Evolutionary conservation across 2,888 invertebrate genomes (phyloP).

Genomic region (Drosophila gaucha): DNA sequence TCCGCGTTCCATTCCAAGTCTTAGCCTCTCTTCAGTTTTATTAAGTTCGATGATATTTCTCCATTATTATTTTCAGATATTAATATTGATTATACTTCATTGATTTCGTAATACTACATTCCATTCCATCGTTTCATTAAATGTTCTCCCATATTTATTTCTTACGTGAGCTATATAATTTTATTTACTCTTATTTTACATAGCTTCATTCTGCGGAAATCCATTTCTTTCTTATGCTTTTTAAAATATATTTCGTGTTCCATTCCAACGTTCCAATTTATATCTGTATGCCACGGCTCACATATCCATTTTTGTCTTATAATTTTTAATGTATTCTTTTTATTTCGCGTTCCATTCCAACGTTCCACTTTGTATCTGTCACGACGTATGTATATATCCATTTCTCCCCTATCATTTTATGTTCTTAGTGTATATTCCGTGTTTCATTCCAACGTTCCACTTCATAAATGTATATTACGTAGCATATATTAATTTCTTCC

Average conservation of each 20-base stretch:
- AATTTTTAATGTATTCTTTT: background rate
- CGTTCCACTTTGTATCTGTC: background rate
- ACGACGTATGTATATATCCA: too few species aligned
- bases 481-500: too few species aligned
- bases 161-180: too few species aligned
- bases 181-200: too few species aligned
- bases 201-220: background rate
- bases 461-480: too few species aligned
- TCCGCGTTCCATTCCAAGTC: background rate
- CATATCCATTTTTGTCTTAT: background rate
- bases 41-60: background rate
- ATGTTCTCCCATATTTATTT: background rate
- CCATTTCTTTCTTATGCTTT: background rate
- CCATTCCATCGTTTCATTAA: background rate
- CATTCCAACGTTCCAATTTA: background rate
- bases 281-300: too few species aligned
- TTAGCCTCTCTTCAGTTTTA: background rate
- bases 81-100: background rate
- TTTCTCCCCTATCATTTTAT: background rate
- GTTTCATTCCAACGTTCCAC: background rate
- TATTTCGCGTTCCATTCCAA: constrained; percentile 1
- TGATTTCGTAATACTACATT: background rate
- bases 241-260: background rate
- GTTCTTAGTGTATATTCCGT: too few species aligned
- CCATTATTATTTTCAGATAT: background rate